These are phyloP conservation scores for Periophthalmodon schlosseri DNA, from an alignment of 2,113 vertebrate genomes.

Conservation along the genomic window DNA sequence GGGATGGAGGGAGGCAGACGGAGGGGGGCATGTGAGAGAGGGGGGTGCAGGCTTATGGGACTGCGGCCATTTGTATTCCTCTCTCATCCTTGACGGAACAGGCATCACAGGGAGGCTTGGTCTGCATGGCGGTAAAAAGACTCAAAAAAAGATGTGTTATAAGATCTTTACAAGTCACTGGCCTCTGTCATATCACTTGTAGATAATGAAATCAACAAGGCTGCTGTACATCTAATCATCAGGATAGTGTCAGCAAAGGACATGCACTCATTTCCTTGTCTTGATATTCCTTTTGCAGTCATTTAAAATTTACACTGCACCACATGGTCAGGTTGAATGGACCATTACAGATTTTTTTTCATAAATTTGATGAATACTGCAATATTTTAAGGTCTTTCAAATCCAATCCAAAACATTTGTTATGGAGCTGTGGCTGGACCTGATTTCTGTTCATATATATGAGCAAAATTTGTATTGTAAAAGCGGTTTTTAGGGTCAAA, in stretches of 20 bases:
- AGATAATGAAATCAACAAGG: slow-evolving; percentile 47
- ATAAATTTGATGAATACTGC: not conserved
- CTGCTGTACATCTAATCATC: slow-evolving; percentile 19
- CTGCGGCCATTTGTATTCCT: slow-evolving; percentile 77
- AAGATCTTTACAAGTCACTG: slow-evolving; percentile 40
- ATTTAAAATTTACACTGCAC: not conserved
- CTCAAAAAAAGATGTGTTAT: slow-evolving; percentile 56
- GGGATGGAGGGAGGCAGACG: slow-evolving; percentile 53
- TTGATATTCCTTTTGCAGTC: slow-evolving; percentile 9
- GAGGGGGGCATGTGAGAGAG: slow-evolving; percentile 26
- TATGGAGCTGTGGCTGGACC: no score
- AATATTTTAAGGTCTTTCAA: not conserved
- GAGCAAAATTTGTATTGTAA: no score
- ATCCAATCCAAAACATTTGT: not conserved
- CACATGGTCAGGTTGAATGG: not conserved
- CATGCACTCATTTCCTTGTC: slow-evolving; percentile 1
- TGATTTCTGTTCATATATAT: no score
- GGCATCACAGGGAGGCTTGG: slow-evolving; percentile 49
- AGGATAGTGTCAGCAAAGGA: slow-evolving; percentile 16
- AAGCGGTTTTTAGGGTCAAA: no score
- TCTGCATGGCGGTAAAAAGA: slow-evolving; percentile 56
- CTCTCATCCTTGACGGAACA: slow-evolving; percentile 66
- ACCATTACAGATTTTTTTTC: not conserved
- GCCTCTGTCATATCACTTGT: slow-evolving; percentile 9
- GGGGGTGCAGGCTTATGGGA: slow-evolving; percentile 60